A percentile compares a stretch with the other conserved stretches of the same genome.
Evolutionary conservation across 1,140 invertebrate genomes (phyloP).

Genomic region (Danaus plexippus): DNA sequence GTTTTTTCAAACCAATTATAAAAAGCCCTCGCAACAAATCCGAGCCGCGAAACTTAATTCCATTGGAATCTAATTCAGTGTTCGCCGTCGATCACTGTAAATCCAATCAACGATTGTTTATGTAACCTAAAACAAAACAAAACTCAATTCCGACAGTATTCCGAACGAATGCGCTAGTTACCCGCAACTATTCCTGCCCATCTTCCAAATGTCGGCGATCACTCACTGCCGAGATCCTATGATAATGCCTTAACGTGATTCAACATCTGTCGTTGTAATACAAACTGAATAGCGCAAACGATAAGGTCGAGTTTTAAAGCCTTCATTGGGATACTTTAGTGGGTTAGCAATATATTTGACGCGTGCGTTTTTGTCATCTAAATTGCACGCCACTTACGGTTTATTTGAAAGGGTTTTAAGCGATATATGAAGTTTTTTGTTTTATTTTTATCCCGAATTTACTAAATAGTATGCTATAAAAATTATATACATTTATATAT

Average conservation of each 20-base stretch:
- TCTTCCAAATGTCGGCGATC: slow-evolving; percentile 17
- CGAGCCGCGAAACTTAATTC: no score
- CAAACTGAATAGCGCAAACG: not conserved
- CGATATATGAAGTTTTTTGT: no score
- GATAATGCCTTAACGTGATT: slow-evolving; percentile 11
- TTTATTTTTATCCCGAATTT: no score
- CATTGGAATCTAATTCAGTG: no score
- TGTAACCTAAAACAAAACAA: slow-evolving; percentile 10
- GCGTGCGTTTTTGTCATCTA: slow-evolving; percentile 15
- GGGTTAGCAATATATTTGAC: slow-evolving; percentile 9
- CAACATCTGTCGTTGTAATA: not conserved
- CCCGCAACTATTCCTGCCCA: slow-evolving; percentile 12
- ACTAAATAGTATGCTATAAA: no score
- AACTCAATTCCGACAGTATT: slow-evolving; percentile 6
- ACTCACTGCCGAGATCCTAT: slow-evolving; percentile 17
- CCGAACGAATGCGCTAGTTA: slow-evolving; percentile 13
- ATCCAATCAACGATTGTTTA: slow-evolving; percentile 12
- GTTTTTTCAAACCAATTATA: no score
- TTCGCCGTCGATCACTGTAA: not conserved
- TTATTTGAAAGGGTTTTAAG: slow-evolving; percentile 10
- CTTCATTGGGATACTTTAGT: slow-evolving; percentile 3
- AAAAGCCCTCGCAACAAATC: no score
- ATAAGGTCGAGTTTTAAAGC: slow-evolving; percentile 1
- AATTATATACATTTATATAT: no score
- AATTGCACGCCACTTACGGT: slow-evolving; percentile 18